Conservation (phyloP, 2,888 invertebrate genomes). For the Sipha maydis region DNA sequence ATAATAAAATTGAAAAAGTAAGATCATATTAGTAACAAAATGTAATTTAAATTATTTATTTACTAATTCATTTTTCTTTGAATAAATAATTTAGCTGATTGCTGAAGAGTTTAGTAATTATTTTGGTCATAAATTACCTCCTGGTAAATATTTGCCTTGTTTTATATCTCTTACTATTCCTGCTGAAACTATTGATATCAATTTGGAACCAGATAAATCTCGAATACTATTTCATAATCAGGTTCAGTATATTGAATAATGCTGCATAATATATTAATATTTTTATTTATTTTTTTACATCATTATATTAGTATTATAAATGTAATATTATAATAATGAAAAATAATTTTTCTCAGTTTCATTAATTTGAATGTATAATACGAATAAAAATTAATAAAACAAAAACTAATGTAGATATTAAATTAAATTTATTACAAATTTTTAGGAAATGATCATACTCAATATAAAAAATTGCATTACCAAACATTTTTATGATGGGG, state of each 20-base stretch:
- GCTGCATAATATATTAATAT: neutral
- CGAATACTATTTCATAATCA: slow-evolving; percentile 56
- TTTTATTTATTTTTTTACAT: neutral
- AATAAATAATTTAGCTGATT: slow-evolving; percentile 67
- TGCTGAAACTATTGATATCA: slow-evolving; percentile 71
- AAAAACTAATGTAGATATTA: neutral
- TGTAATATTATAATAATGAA: no score
- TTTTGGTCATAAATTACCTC: slow-evolving; percentile 67
- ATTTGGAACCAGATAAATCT: slow-evolving; percentile 74
- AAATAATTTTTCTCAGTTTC: neutral
- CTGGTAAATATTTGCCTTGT: slow-evolving; percentile 69
- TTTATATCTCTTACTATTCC: slow-evolving; percentile 69
- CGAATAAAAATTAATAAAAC: neutral
- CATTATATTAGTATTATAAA: no score
- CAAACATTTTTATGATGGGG: slow-evolving; percentile 48
- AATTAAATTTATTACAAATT: slow-evolving; percentile 1
- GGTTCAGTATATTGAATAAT: slow-evolving; percentile 29
- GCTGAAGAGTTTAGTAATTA: slow-evolving; percentile 67
- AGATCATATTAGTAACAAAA: slow-evolving; percentile 5
- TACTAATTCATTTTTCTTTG: slow-evolving; percentile 30
- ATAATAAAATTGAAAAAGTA: slow-evolving; percentile 72
- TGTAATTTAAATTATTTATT: slow-evolving; percentile 15
- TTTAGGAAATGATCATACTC: slow-evolving; percentile 63
- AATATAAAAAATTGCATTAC: slow-evolving; percentile 58
- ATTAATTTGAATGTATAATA: neutral